A percentile compares a stretch with the other conserved stretches of the same genome.
These are phyloP conservation scores for Cenopis cana DNA, from an alignment of 2,888 invertebrate species.

Conservation along the genomic window DNA sequence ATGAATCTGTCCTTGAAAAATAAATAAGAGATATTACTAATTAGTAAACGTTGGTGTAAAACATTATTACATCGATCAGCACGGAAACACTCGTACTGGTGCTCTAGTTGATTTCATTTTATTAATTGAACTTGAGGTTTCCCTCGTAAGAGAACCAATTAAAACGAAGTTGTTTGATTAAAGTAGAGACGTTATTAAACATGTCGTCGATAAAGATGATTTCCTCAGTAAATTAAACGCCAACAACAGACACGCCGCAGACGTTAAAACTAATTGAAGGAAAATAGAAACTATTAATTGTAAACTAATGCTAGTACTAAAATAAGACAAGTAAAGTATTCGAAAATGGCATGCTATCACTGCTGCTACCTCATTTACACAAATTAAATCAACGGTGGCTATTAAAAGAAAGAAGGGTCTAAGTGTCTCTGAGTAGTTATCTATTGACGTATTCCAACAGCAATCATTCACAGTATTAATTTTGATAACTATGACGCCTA, in stretches of 20 bases:
- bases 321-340: slow-evolving; percentile 22
- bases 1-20: slow-evolving; percentile 10
- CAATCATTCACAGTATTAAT: slow-evolving; percentile 81
- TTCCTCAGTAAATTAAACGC: slow-evolving; percentile 67
- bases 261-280: slow-evolving; percentile 51
- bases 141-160: slow-evolving; percentile 64
- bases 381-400: slow-evolving; percentile 43
- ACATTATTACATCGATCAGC: slow-evolving; percentile 67
- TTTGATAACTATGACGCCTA: slow-evolving; percentile 79
- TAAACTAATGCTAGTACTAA: slow-evolving; percentile 60
- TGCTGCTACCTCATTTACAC: slow-evolving; percentile 16
- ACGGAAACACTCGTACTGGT: slow-evolving; percentile 58
- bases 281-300: slow-evolving; percentile 49
- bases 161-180: slow-evolving; percentile 72
- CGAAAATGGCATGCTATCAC: slow-evolving; percentile 22
- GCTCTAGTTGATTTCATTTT: slow-evolving; percentile 68
- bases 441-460: slow-evolving; percentile 62
- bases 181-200: slow-evolving; percentile 70
- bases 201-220: slow-evolving; percentile 66
- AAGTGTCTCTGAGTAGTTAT: slow-evolving; percentile 56
- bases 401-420: slow-evolving; percentile 50
- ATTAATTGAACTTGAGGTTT: slow-evolving; percentile 75
- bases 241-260: slow-evolving; percentile 57
- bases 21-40: slow-evolving; percentile 50
- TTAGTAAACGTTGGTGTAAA: slow-evolving; percentile 55